These are phyloP conservation scores for Limulus polyphemus DNA, from an alignment of 2,888 invertebrate species.

Conservation along the genomic window DNA sequence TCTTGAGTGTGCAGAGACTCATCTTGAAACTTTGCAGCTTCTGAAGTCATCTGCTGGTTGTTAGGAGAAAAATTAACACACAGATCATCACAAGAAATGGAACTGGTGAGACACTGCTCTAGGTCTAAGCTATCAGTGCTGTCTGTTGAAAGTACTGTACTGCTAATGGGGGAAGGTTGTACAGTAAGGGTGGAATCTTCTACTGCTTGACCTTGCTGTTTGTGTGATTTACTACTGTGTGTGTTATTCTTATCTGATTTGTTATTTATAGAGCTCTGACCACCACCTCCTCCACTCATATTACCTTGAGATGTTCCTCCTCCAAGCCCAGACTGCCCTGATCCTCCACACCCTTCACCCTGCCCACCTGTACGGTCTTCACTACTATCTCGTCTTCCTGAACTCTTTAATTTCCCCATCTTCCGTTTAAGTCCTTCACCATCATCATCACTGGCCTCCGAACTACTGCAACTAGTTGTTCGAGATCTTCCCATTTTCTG, in stretches of 20 bases:
- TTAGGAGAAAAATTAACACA: too few relatives aligned
- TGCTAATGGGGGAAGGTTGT: slow-evolving; percentile 4
- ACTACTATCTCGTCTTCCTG: slow-evolving; percentile 31
- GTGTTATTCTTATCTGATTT: too few relatives aligned
- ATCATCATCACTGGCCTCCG: slow-evolving; percentile 69
- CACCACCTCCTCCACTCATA: too few relatives aligned
- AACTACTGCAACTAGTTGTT: slow-evolving; percentile 84
- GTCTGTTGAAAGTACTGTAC: slow-evolving; percentile 21
- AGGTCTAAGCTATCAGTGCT: slow-evolving; percentile 22
- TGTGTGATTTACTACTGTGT: too few relatives aligned
- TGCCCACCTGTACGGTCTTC: not conserved
- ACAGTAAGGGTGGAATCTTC: too few relatives aligned
- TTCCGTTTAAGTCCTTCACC: slow-evolving; percentile 56
- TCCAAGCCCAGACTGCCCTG: not conserved
- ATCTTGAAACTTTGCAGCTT: too few relatives aligned
- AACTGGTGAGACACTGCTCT: slow-evolving; percentile 19
- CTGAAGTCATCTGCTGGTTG: too few relatives aligned
- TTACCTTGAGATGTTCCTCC: too few relatives aligned
- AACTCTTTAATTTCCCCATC: slow-evolving; percentile 49
- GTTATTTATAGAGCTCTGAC: too few relatives aligned
- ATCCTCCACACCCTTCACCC: not conserved
- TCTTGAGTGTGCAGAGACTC: too few relatives aligned
- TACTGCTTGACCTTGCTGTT: too few relatives aligned
- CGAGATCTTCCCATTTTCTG: slow-evolving; percentile 57
- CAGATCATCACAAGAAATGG: slow-evolving; percentile 21